These are phyloP conservation scores for Trigoniulus corallinus DNA, from an alignment of 1,140 invertebrate species.

Conservation along the genomic window DNA sequence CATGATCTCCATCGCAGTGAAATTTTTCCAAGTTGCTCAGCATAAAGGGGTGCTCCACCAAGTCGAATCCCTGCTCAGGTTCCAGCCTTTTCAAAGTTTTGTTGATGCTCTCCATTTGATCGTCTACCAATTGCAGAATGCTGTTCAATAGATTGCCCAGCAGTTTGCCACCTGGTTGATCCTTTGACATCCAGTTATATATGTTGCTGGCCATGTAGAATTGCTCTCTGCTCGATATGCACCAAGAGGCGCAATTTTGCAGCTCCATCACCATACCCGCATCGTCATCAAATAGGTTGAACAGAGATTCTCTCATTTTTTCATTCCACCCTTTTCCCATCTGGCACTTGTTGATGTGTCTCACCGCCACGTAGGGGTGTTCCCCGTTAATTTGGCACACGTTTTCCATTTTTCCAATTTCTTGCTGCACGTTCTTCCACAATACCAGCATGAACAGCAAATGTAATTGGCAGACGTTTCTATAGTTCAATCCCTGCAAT, in stretches of 20 bases:
- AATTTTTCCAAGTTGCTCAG: not conserved
- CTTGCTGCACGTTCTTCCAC: not conserved
- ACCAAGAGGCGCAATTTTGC: not conserved
- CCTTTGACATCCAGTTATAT: not conserved
- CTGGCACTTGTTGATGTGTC: not conserved
- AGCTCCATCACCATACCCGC: not conserved
- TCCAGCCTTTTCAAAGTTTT: not conserved
- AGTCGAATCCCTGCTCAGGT: not conserved
- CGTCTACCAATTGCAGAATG: not conserved
- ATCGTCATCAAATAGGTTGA: not conserved
- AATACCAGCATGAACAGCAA: not conserved
- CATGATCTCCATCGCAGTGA: not conserved
- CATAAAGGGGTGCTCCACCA: not conserved
- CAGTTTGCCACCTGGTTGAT: not conserved
- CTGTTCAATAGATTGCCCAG: not conserved
- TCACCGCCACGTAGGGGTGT: not conserved
- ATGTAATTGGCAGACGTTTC: not conserved
- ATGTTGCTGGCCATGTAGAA: not conserved
- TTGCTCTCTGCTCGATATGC: not conserved
- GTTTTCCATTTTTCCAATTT: not conserved
- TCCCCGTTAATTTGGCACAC: not conserved
- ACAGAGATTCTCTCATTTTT: not conserved
- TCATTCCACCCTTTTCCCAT: not conserved
- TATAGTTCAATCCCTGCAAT: not conserved
- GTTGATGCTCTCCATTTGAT: not conserved